Conservation (phyloP, 2,888 invertebrate genomes). For the Matsumyia berberina region DNA sequence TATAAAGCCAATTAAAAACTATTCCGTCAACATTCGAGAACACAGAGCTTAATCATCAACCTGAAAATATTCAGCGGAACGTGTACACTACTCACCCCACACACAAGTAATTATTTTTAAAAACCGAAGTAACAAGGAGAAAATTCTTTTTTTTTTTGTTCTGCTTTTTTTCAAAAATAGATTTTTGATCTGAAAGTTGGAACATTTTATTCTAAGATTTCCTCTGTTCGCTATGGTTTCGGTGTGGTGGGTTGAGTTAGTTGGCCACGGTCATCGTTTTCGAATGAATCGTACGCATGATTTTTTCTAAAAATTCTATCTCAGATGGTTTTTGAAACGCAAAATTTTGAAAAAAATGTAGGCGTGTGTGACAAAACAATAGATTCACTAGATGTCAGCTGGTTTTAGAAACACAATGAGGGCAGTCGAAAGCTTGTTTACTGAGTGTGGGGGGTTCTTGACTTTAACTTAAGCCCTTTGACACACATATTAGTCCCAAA, state of each 20-base stretch:
- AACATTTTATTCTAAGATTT: slow-evolving; percentile 18
- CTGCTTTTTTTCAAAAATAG: slow-evolving; percentile 43
- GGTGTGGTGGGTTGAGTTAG: not conserved
- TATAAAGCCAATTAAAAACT: slow-evolving; percentile 30
- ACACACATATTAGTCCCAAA: too few relatives aligned
- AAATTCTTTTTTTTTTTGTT: slow-evolving; percentile 21
- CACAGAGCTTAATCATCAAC: slow-evolving; percentile 6
- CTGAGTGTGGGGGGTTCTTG: too few relatives aligned
- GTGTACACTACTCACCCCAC: slow-evolving; percentile 2
- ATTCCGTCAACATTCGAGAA: slow-evolving; percentile 35
- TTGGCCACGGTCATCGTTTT: not conserved
- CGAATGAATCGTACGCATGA: not conserved
- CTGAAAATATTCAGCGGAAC: not conserved
- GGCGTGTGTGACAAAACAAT: too few relatives aligned
- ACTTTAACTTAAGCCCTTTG: too few relatives aligned
- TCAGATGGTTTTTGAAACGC: not conserved
- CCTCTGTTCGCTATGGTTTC: not conserved
- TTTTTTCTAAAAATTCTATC: not conserved
- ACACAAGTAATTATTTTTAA: slow-evolving; percentile 21
- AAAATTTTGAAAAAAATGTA: not conserved
- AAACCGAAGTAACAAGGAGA: not conserved
- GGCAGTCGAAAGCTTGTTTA: too few relatives aligned
- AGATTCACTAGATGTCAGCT: too few relatives aligned
- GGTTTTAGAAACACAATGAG: too few relatives aligned
- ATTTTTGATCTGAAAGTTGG: slow-evolving; percentile 23